Percentiles rank a stretch among this genome's conserved stretches.
These are phyloP conservation scores for Oenanthe oenanthe DNA, from an alignment of 2,113 vertebrate genomes.

Conservation along the genomic window DNA sequence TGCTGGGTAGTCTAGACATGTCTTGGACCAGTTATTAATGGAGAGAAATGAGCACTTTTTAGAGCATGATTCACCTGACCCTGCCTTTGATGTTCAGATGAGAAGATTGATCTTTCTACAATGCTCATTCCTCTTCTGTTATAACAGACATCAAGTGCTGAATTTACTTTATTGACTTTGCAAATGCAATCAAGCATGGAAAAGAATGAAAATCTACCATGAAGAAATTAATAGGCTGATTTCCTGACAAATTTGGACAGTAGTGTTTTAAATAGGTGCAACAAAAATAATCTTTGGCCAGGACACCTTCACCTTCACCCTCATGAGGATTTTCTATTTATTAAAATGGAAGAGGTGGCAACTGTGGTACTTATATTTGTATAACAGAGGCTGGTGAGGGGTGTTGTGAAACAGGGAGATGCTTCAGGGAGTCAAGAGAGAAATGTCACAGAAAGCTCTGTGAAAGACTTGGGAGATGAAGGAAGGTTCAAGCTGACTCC, in stretches of 20 bases:
- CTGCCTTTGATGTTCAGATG: neutral
- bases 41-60: neutral
- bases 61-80: neutral
- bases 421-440: neutral
- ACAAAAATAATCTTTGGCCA: neutral
- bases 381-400: neutral
- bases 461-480: neutral
- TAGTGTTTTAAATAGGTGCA: neutral
- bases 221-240: neutral
- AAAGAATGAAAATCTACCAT: neutral
- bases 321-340: neutral
- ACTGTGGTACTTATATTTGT: neutral
- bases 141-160: neutral
- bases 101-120: neutral
- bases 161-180: neutral
- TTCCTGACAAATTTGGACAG: neutral
- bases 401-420: neutral
- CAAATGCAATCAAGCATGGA: neutral
- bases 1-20: slow-evolving; percentile 31
- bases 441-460: rapidly evolving
- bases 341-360: neutral
- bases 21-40: neutral
- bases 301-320: neutral
- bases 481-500: neutral
- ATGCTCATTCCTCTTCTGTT: neutral